Evolutionary conservation across 2,113 vertebrate genomes (phyloP), one percentile per base, ranked within the genome.

Genomic region (Percopsis transmontana): DNA sequence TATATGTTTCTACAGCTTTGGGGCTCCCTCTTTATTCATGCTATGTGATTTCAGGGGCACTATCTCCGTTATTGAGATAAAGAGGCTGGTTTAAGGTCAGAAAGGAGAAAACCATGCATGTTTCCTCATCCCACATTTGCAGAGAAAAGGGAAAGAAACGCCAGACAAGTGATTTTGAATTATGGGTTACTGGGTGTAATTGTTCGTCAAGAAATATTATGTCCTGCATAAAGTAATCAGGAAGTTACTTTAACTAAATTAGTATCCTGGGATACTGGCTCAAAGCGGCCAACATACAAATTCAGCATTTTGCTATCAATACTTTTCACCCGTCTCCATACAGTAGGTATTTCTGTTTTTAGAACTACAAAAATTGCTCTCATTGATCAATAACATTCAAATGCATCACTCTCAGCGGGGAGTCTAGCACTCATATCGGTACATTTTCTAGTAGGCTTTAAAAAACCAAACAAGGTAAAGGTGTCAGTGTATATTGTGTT

Each of bases 21-120:
- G 65, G 66, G 74, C 55, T 53, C 53, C 9, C 70, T 64, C 79
- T 83, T 84, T 88, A 87, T 87, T 88, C 76, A 85, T 86, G 78
- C 70, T 51, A 39, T 70, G 66, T 56, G 69, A 87, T 86, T 87
- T 79, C 74, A 74, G 72, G 47, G 52, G 67, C 58, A 44, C 68
- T 72, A 80, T 78, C 76, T 80, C 79, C 73, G 76, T 84, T 87
- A 86, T 80, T 85, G 76, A 87, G 89, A 89, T 87, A 88, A 89
- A 89, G 73, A 72, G 72, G 58, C 66, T 63, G 71, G 60, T 77
- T 73, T 72, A 74, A 84, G 72, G n/a, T n/a, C n/a, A n/a, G 58
- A 66, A 24, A 64, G 60, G 20, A 41, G 72, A 60, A 71, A 52
- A 70, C 19, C 23, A 27, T 1, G 5, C 4, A 19, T 15, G 18